These are phyloP conservation scores for Thalpophila matura DNA, from an alignment of 2,888 invertebrate species.

Conservation along the genomic window DNA sequence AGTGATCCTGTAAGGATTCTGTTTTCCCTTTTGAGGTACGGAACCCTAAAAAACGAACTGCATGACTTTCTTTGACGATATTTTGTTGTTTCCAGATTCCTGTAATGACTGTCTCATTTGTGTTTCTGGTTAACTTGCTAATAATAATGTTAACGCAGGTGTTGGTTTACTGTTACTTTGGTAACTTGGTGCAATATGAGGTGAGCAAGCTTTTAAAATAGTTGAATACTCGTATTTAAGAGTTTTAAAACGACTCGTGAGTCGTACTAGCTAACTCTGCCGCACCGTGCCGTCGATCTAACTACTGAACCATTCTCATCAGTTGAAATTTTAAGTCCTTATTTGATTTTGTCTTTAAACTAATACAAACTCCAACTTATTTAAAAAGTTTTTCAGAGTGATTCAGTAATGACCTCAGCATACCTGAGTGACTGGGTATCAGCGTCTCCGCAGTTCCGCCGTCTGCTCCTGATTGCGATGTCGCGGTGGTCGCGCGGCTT, in stretches of 20 bases:
- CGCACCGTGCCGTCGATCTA: no score
- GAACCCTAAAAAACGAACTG: no score
- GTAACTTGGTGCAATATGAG: constrained; percentile 70
- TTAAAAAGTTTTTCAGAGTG: constrained; percentile 74
- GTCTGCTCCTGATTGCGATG: constrained; percentile 71
- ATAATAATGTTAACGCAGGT: constrained; percentile 61
- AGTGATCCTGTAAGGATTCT: no score
- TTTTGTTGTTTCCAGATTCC: constrained; percentile 62
- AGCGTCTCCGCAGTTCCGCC: constrained; percentile 70
- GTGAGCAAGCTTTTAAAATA: no score
- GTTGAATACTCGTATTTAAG: no score
- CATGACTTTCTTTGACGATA: neutral
- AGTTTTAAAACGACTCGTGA: no score
- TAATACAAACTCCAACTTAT: no score
- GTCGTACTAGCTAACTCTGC: no score
- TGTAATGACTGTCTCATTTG: constrained; percentile 58
- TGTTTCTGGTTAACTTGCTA: constrained; percentile 54
- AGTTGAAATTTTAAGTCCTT: no score
- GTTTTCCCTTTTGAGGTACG: no score
- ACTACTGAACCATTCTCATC: no score
- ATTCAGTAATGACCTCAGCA: constrained; percentile 62
- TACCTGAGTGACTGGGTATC: constrained; percentile 72
- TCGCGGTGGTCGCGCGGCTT: constrained; percentile 68
- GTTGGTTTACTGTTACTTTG: constrained; percentile 72
- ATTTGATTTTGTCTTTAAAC: no score